Conservation (phyloP, 2,888 invertebrate species). For the Iselma pallidipennis region DNA sequence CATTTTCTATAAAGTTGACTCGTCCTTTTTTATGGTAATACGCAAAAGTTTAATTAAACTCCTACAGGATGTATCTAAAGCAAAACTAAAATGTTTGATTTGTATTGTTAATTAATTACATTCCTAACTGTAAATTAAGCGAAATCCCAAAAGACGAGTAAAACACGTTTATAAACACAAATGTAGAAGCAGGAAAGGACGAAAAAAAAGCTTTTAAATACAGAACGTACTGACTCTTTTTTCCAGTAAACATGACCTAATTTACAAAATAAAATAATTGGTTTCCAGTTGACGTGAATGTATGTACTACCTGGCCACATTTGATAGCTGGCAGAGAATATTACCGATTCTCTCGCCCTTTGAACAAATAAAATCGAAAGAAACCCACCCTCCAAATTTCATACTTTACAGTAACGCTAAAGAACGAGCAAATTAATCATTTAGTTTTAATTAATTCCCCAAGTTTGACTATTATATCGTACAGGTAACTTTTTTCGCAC, state of each 20-base stretch:
- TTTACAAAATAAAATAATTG: background rate
- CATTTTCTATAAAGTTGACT: background rate
- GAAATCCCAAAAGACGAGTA: slow-evolving; percentile 28
- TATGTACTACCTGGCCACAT: background rate
- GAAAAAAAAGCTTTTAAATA: background rate
- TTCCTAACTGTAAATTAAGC: slow-evolving; percentile 28
- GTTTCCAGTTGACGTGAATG: background rate
- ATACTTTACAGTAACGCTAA: background rate
- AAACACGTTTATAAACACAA: slow-evolving; percentile 22
- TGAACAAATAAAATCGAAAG: background rate
- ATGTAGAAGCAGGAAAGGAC: too few species aligned
- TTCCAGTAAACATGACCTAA: background rate
- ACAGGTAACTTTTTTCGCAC: too few species aligned
- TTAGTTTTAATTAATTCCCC: slow-evolving; percentile 27
- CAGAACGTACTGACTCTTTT: background rate
- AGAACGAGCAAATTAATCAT: slow-evolving; percentile 27
- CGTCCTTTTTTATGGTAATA: background rate
- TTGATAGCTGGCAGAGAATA: too few species aligned
- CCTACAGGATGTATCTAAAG: background rate
- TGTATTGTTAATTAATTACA: slow-evolving; percentile 32
- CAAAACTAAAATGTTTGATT: slow-evolving; percentile 16
- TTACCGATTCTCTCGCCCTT: too few species aligned
- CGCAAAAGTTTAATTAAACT: background rate
- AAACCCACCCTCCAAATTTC: background rate
- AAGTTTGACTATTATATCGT: slow-evolving; percentile 15